A percentile compares a stretch with the other conserved stretches of the same genome.
phyloP scores from a whole-genome alignment of 2,797 vertebrate genomes.

The Coendou prehensilis region DNA sequence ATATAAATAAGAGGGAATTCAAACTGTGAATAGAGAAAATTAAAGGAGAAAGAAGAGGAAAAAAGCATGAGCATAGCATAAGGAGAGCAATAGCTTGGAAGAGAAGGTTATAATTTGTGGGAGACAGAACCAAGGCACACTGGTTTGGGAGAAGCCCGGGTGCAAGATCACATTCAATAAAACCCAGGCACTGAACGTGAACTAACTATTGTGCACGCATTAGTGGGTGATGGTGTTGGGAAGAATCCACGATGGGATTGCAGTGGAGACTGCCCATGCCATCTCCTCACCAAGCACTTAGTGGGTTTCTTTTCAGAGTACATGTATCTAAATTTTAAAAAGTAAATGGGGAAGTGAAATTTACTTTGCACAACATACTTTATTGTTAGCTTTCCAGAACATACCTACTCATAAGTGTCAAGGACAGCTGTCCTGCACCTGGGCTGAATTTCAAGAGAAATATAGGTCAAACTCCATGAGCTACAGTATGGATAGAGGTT shows the following conservation, averaged over 20 bases:
- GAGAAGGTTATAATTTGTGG: not conserved
- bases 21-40: not conserved
- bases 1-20: not conserved
- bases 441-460: constrained; percentile 50
- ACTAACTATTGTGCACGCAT: not conserved
- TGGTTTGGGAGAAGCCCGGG: not conserved
- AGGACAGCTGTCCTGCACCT: not conserved
- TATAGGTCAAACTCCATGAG: constrained; percentile 56
- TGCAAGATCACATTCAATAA: not conserved
- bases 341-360: not conserved
- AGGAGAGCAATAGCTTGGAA: not conserved
- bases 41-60: not conserved
- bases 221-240: not conserved
- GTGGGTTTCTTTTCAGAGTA: not conserved
- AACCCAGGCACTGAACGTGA: not conserved
- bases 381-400: not conserved
- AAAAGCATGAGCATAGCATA: not conserved
- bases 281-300: not conserved
- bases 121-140: not conserved
- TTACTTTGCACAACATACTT: constrained; percentile 50
- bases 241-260: not conserved
- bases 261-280: not conserved
- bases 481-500: constrained; percentile 57
- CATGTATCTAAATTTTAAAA: constrained; percentile 10
- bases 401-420: constrained; percentile 31